Percentiles rank a stretch among this genome's conserved stretches.
Evolutionary conservation across 2,888 invertebrate genomes (phyloP).

Genomic region (Lobophora halterata): DNA sequence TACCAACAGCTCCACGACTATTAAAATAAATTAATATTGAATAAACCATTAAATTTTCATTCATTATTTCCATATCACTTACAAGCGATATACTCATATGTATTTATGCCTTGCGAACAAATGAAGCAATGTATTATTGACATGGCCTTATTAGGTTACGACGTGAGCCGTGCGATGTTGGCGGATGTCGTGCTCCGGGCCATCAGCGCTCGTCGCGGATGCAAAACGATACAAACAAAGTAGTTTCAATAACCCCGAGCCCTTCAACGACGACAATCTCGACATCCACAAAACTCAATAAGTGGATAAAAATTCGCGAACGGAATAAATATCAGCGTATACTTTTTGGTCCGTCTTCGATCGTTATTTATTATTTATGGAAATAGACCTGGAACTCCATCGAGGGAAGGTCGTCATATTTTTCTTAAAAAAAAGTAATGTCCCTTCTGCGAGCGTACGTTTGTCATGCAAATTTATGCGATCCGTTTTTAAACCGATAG

Average conservation of each 20-base stretch:
- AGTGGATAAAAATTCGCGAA: conserved; percentile 72
- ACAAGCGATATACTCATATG: too few species aligned
- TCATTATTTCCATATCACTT: too few species aligned
- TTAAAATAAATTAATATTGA: too few species aligned
- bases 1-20: too few species aligned
- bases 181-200: too few species aligned
- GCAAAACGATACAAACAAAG: conserved; percentile 25
- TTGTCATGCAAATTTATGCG: conserved; percentile 79
- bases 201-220: too few species aligned
- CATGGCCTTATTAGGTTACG: too few species aligned
- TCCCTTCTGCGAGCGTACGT: conserved; percentile 59
- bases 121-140: too few species aligned
- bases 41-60: too few species aligned
- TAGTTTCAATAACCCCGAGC: conserved; percentile 23
- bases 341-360: conserved; percentile 70
- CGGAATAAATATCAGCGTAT: conserved; percentile 71
- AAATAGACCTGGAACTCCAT: conserved; percentile 74
- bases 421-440: conserved; percentile 76
- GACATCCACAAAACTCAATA: conserved; percentile 55
- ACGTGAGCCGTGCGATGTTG: too few species aligned
- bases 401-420: conserved; percentile 75
- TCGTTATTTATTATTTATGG: conserved; percentile 80
- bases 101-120: too few species aligned
- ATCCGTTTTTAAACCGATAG: conserved; percentile 73
- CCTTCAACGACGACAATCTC: conserved; percentile 25